These are phyloP conservation scores for Barypeithes pellucidus DNA, from an alignment of 2,888 invertebrate genomes.

Conservation along the genomic window DNA sequence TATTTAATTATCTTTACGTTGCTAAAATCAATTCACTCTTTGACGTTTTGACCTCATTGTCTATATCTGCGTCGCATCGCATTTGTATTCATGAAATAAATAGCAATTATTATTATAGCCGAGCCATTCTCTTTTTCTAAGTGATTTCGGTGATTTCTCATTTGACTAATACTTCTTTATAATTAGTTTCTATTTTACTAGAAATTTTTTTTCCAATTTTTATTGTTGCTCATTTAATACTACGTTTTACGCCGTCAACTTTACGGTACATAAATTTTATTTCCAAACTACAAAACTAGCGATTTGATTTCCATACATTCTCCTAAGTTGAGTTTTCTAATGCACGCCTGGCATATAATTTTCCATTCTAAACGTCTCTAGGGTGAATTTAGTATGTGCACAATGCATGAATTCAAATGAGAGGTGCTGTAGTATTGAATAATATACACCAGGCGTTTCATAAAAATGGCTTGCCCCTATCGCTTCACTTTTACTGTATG, in stretches of 20 bases:
- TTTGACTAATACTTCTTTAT: too few species aligned
- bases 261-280: slow-evolving; percentile 11
- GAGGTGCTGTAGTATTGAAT: too few species aligned
- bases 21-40: slow-evolving; percentile 27
- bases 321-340: not conserved
- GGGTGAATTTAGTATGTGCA: too few species aligned
- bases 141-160: not conserved
- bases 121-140: slow-evolving; percentile 4
- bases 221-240: not conserved
- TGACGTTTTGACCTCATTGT: slow-evolving; percentile 35
- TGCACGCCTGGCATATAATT: not conserved
- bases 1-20: slow-evolving; percentile 38
- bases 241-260: too few species aligned
- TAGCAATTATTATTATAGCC: not conserved
- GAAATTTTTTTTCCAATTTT: not conserved
- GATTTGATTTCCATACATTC: not conserved
- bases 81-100: slow-evolving; percentile 11
- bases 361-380: not conserved
- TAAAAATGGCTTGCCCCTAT: too few species aligned
- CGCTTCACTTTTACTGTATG: too few species aligned
- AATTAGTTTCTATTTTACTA: too few species aligned
- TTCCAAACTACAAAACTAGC: not conserved
- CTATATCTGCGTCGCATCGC: slow-evolving; percentile 6
- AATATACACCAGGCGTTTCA: too few species aligned
- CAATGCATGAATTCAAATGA: too few species aligned